A percentile compares a stretch with the other conserved stretches of the same genome.
Evolutionary conservation across 2,888 invertebrate species (phyloP).

Genomic region (Tipula unca): DNA sequence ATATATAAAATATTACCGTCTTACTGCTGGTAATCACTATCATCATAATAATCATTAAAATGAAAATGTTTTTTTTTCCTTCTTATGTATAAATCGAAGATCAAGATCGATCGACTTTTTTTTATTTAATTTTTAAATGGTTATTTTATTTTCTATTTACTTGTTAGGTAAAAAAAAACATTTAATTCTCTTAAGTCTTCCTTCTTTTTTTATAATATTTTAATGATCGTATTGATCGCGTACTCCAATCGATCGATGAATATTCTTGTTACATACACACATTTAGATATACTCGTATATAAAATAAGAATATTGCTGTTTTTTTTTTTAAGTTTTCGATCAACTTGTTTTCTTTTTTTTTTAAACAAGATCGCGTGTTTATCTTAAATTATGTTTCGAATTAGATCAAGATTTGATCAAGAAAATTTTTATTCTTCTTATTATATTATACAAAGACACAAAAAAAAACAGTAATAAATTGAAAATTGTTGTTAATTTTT

Average conservation of each 20-base stretch:
- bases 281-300: not conserved
- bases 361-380: constrained; percentile 18
- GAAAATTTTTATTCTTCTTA: not conserved
- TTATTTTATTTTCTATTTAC: not conserved
- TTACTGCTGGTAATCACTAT: not conserved
- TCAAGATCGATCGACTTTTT: constrained; percentile 17
- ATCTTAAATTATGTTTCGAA: constrained; percentile 19
- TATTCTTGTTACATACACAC: not conserved
- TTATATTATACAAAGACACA: not conserved
- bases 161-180: not conserved
- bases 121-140: not conserved
- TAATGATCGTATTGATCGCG: constrained; percentile 18
- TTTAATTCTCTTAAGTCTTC: not conserved
- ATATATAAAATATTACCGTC: not conserved
- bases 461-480: not conserved
- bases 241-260: constrained; percentile 19
- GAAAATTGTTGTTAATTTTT: not conserved
- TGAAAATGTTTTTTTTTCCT: not conserved
- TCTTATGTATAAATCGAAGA: not conserved
- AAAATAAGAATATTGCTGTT: not conserved
- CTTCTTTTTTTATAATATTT: not conserved
- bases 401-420: constrained; percentile 18
- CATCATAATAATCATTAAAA: not conserved
- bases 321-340: not conserved
- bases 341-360: not conserved